Evolutionary conservation across 2,888 invertebrate genomes (phyloP), one percentile per base, ranked within the genome.

Genomic region (Chironomus tentans): DNA sequence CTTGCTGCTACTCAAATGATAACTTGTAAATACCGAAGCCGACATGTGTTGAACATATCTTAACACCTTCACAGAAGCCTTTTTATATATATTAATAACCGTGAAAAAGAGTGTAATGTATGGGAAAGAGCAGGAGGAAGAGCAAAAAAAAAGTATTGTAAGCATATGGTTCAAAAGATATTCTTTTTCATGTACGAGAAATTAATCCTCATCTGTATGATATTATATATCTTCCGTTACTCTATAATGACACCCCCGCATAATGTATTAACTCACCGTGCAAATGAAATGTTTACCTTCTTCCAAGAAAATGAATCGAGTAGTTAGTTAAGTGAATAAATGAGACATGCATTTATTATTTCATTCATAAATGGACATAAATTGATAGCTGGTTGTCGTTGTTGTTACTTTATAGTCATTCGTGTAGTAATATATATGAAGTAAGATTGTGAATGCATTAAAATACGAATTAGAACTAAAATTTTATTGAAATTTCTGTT

Each of bases 11-110:
- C 15, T 18, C n/a, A 15, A 18, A 18, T 56, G 56, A 56, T 56
- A 56, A 56, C 15, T 56, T 56, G 56, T 56, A 56, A 56, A 56
- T 18, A 56, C 18, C 15, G n/a, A 15, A 18, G 12, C 65, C 15
- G 22, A 65, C 65, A 65, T 65, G 65, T 65, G 65, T 65, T 65
- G 65, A 65, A 18, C 68, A 68, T 68, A 68, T 28, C 68, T 24
- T 28, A 28, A 68, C 68, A 68, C 68, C 68, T 68, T 68, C 68
- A n/a, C 68, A 68, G 24, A 28, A 28, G 68, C 38, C 38, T 68
- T 68, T 68, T 24, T 65, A 12, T 65, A 13, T 38, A 38, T 38
- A 38, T 38, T 38, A 38, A 38, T 38, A 38, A 38, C 38, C 38
- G 38, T 38, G 65, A 21, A 22, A 21, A 21, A 65, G 65, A 65